Evolutionary conservation across 2,113 vertebrate genomes (phyloP).

Genomic region (Delphinus delphis): DNA sequence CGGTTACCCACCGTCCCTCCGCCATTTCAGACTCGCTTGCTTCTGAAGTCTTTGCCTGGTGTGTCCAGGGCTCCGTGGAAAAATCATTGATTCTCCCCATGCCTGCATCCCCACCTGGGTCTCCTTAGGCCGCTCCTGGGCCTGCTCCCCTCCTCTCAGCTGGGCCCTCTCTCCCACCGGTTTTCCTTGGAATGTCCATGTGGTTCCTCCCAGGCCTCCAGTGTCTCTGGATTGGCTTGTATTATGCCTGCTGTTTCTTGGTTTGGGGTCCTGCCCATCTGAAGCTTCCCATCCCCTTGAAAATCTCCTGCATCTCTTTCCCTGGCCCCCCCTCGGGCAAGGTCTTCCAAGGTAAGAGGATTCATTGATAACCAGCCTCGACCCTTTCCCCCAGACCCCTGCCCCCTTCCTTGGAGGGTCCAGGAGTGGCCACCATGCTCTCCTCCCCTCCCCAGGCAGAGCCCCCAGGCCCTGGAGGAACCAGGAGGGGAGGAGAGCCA

Average conservation of each 20-base stretch:
- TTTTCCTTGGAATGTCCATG: neutral
- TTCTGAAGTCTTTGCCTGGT: neutral
- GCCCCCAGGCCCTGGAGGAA: neutral
- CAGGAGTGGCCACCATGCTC: neutral
- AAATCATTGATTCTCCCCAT: fast-evolving
- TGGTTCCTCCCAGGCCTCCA: fast-evolving
- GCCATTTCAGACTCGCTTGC: neutral
- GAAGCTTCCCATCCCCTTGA: neutral
- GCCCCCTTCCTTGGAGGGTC: neutral
- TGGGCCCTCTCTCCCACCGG: neutral
- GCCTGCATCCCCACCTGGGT: fast-evolving
- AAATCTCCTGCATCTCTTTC: neutral
- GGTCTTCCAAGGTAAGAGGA: neutral
- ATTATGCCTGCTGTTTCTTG: neutral
- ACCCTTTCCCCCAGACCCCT: no score
- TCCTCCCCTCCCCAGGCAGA: neutral
- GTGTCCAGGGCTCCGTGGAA: neutral
- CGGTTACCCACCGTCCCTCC: fast-evolving
- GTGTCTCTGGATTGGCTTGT: neutral
- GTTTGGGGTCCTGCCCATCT: neutral
- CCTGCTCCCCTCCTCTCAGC: neutral
- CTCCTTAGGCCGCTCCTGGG: neutral
- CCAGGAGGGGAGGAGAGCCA: neutral
- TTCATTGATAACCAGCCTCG: fast-evolving
- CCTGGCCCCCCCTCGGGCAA: fast-evolving